Base-by-base conservation (phyloP, 2,113 vertebrate species). In the Indicator indicator region DNA sequence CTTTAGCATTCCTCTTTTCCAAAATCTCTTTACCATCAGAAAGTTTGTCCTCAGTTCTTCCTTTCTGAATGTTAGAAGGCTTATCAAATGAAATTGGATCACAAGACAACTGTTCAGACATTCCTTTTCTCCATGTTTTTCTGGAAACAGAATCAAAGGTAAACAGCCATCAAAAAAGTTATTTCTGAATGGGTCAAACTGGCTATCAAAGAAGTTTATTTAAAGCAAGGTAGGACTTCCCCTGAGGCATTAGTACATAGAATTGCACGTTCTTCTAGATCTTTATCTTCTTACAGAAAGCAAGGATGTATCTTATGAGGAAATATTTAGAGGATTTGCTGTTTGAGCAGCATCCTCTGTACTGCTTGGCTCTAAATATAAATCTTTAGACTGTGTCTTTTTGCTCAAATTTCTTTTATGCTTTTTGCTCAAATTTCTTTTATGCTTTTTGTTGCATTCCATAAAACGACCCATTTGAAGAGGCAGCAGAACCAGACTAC, bases 161-260 rank as follows among this genome's bases (percentile, higher is more conserved):
- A 78, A 93, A 88, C 83, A 91, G 24, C 76, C 77, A 84, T 95
- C 91, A 93, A 90, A 96, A 84, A 80, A 16, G 75, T 92, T 91
- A 80, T 83, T 94, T 96, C 80, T 95, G 94, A 91, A 40, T 85
- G 86, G 93, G 93, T 95, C 95, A 94, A 82, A 86, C 67, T 87
- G 48, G 68, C 74, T 94, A 94, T 90, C 83, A 93, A 78, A 94
- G 73, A 27, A 83, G 64, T 42, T 89, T 95, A 65, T 91, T 90
- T 95, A 84, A 88, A 85, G 86, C 12, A 54, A 93, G 58, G 54
- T 90, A 67, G 46, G 83, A 56, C 76, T 79, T 88, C 52, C 88
- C 91, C 63, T 83, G 83, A 95, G 94, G 88, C 94, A 4, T 65
- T 90, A 62, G 69, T 77, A 59, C 8, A 0, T 72, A 85, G 83